Conservation (phyloP, 92 coral and sea anemone species). For the Metridium senile region DNA sequence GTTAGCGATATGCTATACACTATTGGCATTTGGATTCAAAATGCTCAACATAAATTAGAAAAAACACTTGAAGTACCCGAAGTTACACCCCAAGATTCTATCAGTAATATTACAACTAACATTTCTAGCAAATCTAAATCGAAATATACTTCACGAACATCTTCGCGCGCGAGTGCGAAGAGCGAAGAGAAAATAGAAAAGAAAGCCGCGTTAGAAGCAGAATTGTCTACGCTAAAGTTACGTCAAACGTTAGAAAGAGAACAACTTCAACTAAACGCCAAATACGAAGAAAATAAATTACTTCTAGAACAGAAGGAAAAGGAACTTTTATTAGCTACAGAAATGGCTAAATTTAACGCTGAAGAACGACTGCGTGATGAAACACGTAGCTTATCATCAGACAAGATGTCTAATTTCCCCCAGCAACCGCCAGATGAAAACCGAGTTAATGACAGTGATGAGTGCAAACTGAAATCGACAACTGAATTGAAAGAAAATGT, state of each 20-base stretch:
- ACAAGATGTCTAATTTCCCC: not conserved
- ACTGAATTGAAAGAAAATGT: not conserved
- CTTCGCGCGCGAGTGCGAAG: not conserved
- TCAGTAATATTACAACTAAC: not conserved
- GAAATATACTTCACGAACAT: not conserved
- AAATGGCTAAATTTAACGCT: not conserved
- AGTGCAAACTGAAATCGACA: not conserved
- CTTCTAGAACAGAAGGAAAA: not conserved
- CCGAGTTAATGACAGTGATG: not conserved
- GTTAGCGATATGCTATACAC: no score
- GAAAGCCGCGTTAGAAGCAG: not conserved
- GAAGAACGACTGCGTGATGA: not conserved
- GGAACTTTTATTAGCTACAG: not conserved
- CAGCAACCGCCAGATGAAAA: not conserved
- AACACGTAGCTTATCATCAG: not conserved
- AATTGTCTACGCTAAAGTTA: not conserved
- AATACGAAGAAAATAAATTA: not conserved
- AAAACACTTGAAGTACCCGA: not conserved
- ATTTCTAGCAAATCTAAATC: not conserved
- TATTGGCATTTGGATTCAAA: no score
- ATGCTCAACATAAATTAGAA: no score
- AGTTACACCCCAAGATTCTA: not conserved
- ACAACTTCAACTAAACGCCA: not conserved
- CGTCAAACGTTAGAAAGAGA: not conserved
- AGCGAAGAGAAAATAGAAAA: not conserved